Percentiles rank a stretch among this genome's conserved stretches.
phyloP scores from a whole-genome alignment of 2,797 vertebrate species.

The Taenioides sp. region DNA sequence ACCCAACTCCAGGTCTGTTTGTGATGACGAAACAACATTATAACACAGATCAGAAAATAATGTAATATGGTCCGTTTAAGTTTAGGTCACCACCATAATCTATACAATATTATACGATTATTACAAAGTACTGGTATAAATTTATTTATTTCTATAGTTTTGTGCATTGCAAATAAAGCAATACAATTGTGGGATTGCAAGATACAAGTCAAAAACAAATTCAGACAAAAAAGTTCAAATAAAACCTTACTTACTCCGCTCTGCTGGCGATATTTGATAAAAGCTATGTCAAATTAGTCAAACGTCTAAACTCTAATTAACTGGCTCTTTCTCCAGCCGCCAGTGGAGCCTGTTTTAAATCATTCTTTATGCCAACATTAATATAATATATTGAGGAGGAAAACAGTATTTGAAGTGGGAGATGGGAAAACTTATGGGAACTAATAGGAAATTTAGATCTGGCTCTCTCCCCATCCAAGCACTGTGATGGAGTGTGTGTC shows the following conservation, averaged over 20 bases:
- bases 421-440: slow-evolving; percentile 28
- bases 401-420: slow-evolving; percentile 13
- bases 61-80: no score
- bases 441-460: slow-evolving; percentile 17
- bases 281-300: slow-evolving; percentile 4
- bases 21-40: no score
- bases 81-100: background rate
- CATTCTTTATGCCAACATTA: slow-evolving; percentile 22
- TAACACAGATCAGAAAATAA: no score
- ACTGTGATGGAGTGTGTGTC: slow-evolving; percentile 36
- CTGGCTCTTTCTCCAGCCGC: slow-evolving; percentile 10
- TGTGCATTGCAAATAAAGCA: no score
- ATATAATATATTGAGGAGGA: slow-evolving; percentile 25
- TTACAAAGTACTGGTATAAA: no score
- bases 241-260: background rate
- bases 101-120: no score
- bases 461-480: slow-evolving; percentile 10
- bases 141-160: no score
- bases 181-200: background rate
- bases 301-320: slow-evolving; percentile 1
- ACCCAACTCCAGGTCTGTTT: no score
- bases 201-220: background rate
- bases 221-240: background rate
- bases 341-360: slow-evolving; percentile 25
- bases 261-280: background rate